Conservation (phyloP, 2,888 invertebrate species). For the Melangyna quadrimaculata region DNA sequence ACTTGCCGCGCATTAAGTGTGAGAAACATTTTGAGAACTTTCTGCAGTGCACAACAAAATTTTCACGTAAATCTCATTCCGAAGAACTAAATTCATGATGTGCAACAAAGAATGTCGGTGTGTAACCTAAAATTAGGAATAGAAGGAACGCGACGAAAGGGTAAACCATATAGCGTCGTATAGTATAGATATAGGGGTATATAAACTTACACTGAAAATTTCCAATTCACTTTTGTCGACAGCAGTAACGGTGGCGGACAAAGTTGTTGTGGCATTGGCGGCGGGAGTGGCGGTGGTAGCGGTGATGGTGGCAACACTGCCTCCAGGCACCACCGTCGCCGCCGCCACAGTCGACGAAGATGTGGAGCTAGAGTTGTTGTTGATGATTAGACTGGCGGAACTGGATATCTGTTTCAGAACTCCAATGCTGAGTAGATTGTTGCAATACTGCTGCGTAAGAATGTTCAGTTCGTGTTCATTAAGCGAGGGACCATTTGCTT, state of each 20-base stretch:
- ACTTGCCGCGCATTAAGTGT: conserved; percentile 38
- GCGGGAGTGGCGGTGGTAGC: not conserved
- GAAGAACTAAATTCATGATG: conserved; percentile 33
- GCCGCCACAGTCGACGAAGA: not conserved
- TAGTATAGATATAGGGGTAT: not conserved
- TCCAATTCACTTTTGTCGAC: conserved; percentile 71
- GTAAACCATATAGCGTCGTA: not conserved
- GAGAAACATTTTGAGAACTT: conserved; percentile 44
- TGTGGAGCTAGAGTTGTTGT: conserved; percentile 10
- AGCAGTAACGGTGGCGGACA: conserved; percentile 3
- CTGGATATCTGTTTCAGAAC: conserved; percentile 90
- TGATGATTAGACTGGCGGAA: conserved; percentile 75
- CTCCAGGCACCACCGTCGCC: not conserved
- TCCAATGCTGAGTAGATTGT: conserved; percentile 92
- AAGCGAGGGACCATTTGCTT: conserved; percentile 86
- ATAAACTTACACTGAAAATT: conserved; percentile 72
- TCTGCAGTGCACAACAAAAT: conserved; percentile 23
- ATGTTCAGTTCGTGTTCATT: conserved; percentile 88
- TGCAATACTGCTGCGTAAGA: conserved; percentile 91
- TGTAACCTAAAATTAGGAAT: not conserved
- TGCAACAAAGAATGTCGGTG: conserved; percentile 43
- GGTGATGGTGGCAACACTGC: conserved; percentile 2
- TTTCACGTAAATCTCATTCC: conserved; percentile 46
- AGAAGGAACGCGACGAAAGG: not conserved
- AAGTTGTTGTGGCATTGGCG: conserved; percentile 19